These are phyloP conservation scores for Acridotheres tristis DNA, from an alignment of 2,797 vertebrate species.

Conservation along the genomic window DNA sequence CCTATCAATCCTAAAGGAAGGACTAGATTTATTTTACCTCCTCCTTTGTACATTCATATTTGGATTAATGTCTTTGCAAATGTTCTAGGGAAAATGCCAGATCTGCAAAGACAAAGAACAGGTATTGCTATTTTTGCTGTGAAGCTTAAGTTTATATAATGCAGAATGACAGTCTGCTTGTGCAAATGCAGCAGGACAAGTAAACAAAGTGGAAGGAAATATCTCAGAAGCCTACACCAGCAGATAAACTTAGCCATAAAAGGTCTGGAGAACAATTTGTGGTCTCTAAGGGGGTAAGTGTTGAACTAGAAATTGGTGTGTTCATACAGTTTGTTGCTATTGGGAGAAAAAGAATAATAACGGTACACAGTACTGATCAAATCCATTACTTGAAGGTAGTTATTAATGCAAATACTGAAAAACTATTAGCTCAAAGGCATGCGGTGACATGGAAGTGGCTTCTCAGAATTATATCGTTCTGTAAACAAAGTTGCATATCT, in stretches of 20 bases:
- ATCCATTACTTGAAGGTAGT: background rate
- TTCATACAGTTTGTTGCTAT: background rate
- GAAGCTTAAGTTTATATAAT: background rate
- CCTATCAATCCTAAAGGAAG: background rate
- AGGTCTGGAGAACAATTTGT: background rate
- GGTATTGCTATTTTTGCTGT: conserved; percentile 4
- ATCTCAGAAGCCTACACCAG: background rate
- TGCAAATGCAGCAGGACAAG: background rate
- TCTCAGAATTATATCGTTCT: background rate
- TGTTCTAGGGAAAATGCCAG: background rate
- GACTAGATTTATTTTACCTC: background rate
- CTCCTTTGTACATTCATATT: background rate
- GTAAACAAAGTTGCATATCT: conserved; percentile 31
- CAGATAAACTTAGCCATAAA: conserved; percentile 8
- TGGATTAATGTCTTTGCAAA: background rate
- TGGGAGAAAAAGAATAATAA: background rate
- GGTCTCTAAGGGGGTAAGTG: background rate
- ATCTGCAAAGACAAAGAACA: conserved; percentile 29
- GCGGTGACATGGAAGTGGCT: background rate
- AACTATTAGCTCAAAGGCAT: conserved; percentile 37
- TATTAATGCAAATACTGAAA: conserved; percentile 45
- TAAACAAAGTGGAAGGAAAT: conserved; percentile 14
- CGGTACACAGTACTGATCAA: background rate
- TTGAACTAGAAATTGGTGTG: background rate
- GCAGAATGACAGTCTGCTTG: background rate